These are phyloP conservation scores for Ctenopoma kingsleyae DNA, from an alignment of 2,797 vertebrate species.

Conservation along the genomic window DNA sequence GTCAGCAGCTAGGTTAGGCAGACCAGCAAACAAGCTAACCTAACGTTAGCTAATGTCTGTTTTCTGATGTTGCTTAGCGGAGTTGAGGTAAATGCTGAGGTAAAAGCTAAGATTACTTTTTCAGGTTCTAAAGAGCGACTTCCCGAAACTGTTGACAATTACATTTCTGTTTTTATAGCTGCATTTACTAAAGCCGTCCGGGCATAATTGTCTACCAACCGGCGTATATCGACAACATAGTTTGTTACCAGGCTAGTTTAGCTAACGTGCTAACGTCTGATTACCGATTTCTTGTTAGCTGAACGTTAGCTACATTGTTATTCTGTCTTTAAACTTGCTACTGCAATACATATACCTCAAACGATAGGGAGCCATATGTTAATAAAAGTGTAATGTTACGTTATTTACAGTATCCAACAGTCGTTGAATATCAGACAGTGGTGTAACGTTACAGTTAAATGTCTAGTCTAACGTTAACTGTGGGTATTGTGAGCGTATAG, in stretches of 20 bases:
- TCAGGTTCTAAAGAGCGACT: background rate
- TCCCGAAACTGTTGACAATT: fast-evolving
- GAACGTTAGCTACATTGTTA: constrained; percentile 20
- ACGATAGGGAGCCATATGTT: background rate
- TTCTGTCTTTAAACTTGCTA: background rate
- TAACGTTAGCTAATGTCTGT: constrained; percentile 60
- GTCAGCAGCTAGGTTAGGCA: constrained; percentile 2
- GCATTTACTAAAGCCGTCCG: background rate
- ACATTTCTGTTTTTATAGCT: fast-evolving
- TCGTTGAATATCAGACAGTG: background rate
- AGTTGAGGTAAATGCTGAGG: constrained; percentile 5
- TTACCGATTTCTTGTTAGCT: constrained; percentile 18
- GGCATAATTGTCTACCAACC: background rate
- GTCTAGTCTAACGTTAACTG: too few species aligned
- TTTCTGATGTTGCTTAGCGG: constrained; percentile 24
- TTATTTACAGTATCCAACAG: background rate
- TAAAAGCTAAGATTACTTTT: background rate
- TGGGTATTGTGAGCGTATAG: background rate
- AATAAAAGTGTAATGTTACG: too few species aligned
- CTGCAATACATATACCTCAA: background rate
- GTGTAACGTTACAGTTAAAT: constrained; percentile 4
- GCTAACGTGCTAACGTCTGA: constrained; percentile 54
- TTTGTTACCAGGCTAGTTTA: constrained; percentile 38
- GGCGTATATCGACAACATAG: constrained; percentile 22
- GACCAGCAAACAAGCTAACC: constrained; percentile 54